A percentile compares a stretch with the other conserved stretches of the same genome.
Evolutionary conservation across 2,888 invertebrate species (phyloP).

Genomic region (Chymomyza caudatula): DNA sequence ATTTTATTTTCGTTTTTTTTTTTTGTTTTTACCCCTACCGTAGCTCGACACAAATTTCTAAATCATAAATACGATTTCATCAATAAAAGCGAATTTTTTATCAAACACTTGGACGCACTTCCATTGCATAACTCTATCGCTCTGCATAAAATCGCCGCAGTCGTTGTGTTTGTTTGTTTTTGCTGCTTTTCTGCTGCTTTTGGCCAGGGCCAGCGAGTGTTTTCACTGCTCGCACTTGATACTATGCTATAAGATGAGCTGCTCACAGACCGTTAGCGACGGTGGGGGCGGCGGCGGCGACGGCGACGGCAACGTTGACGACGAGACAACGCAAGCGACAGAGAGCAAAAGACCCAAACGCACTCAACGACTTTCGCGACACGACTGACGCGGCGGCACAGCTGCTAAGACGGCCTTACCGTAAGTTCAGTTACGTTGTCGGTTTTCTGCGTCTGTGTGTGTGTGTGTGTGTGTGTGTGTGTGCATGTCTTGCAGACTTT

Average conservation of each 20-base stretch:
- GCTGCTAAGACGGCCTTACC: conserved; percentile 52
- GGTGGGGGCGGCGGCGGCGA: conserved; percentile 45
- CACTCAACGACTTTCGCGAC: conserved; percentile 79
- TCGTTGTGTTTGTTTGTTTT: conserved; percentile 27
- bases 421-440: conserved; percentile 73
- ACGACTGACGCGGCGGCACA: conserved; percentile 72
- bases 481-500: conserved; percentile 45
- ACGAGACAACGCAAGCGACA: conserved; percentile 26
- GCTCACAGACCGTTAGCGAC: conserved; percentile 10
- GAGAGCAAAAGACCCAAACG: conserved; percentile 53
- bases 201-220: conserved; percentile 19
- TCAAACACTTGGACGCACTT: background rate
- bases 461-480: conserved; percentile 14
- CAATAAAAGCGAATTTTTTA: conserved; percentile 7
- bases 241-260: background rate
- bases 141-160: no score
- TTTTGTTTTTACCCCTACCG: no score
- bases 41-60: background rate
- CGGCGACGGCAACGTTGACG: conserved; percentile 54
- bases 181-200: conserved; percentile 48
- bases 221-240: conserved; percentile 26
- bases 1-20: background rate
- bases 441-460: conserved; percentile 25
- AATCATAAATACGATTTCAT: conserved; percentile 1
- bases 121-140: conserved; percentile 19